Evolutionary conservation across 2,888 invertebrate genomes (phyloP), one percentile per base, ranked within the genome.

Genomic region (Nebria brevicollis): DNA sequence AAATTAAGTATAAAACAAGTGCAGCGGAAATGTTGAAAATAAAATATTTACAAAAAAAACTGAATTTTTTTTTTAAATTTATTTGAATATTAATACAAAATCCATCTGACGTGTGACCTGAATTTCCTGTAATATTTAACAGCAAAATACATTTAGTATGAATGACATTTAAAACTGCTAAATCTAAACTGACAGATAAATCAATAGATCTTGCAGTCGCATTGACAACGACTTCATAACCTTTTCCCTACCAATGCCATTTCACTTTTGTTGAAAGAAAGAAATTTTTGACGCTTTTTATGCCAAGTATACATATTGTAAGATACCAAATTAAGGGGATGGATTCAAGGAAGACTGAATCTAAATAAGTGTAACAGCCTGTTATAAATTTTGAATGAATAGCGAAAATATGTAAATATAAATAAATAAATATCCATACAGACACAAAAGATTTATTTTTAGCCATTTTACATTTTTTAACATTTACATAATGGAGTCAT

Each of bases 371-470:
- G 54, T 54, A 54, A 54, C 54, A 54, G 54, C 4, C 54, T 54
- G 54, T 54, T 54, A 54, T 54, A 54, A 54, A 54, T 54, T 54
- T 54, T 54, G 54, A 54, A 54, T 54, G 54, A 54, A 54, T 54
- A 54, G 54, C 54, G 54, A 54, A 54, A 54, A 54, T 54, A 54
- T 54, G 54, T 54, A 54, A 54, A 54, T 54, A 13, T 54, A 54
- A 54, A 54, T 54, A 54, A 54, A 8, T 34, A 34, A 4, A 6
- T 11, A 54, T 13, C 4, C 54, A 54, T 8, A 54, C 54, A 54
- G 7, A 54, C 54, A 54, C 54, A 54, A 54, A 54, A 54, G 54
- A 54, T 54, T 54, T 54, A 54, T 54, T 11, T 54, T 54, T 54
- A 54, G 34, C 34, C 34, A 34, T 34, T 34, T 34, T 34, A 54